Base-by-base conservation (phyloP, 2,888 invertebrate genomes). In the Amorpha juglandis region DNA sequence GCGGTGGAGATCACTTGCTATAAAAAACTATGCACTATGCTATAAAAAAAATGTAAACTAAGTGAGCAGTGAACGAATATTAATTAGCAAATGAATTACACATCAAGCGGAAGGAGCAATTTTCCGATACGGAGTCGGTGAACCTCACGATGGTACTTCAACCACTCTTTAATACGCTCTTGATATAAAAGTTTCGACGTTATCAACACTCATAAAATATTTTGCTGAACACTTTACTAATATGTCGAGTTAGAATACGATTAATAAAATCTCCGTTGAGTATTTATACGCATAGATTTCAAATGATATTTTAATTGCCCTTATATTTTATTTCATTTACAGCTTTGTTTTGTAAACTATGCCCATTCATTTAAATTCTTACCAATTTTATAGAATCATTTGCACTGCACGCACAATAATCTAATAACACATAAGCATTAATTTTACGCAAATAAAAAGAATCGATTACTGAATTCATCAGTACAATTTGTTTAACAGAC, bases 31-130 rank as follows among this genome's bases (percentile, higher is more conserved):
- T n/a, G n/a, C n/a, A n/a, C n/a, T n/a, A n/a, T n/a, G n/a, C n/a
- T n/a, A n/a, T n/a, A n/a, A n/a, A n/a, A n/a, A 27, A 1, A 27
- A 27, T 27, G 27, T 77, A 77, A 80, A 82, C 79, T 75, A 77
- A 78, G 76, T 77, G 69, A 68, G 77, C 79, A 79, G 74, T 77
- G 78, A 78, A 78, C 72, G 78, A 14, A 77, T 80, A 80, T 81
- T 82, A 78, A 84, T 80, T 83, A 75, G 74, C 79, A 81, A 81
- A 79, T 87, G 83, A 87, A 86, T 83, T 71, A 70, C 83, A 88
- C n/a, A 87, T 86, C 84, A 84, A 78, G 79, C 78, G 77, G 73
- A 27, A 38, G 71, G 66, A 77, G 74, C 75, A 83, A 84, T 82
- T 83, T 78, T 76, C 78, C 76, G 70, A 81, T 77, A 81, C 74